These are phyloP conservation scores for Tetragonula clypearis DNA, from an alignment of 1,140 invertebrate genomes.

Conservation along the genomic window DNA sequence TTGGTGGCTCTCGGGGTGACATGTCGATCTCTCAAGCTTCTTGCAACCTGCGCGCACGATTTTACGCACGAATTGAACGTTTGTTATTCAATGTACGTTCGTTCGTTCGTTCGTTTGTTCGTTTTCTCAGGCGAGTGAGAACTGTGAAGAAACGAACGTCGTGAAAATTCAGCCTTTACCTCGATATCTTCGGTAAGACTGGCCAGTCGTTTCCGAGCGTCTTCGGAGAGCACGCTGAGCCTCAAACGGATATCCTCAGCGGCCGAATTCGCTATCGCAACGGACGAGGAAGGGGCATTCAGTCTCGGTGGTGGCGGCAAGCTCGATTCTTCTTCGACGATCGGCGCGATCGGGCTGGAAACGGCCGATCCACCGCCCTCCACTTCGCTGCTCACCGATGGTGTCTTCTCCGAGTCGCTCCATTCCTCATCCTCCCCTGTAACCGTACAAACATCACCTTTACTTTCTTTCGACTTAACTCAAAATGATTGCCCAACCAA, in stretches of 20 bases:
- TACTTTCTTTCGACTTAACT: background rate
- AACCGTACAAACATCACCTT: slow-evolving; percentile 40
- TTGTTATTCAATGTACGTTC: background rate
- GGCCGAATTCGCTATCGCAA: slow-evolving; percentile 58
- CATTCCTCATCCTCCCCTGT: slow-evolving; percentile 82
- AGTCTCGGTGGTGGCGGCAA: slow-evolving; percentile 75
- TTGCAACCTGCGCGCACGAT: slow-evolving; percentile 62
- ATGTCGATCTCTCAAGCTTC: slow-evolving; percentile 68
- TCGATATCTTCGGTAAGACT: slow-evolving; percentile 78
- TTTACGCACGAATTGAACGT: no score
- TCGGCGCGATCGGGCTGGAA: slow-evolving; percentile 75
- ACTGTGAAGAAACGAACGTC: no score
- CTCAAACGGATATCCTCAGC: slow-evolving; percentile 75
- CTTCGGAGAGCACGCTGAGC: slow-evolving; percentile 76
- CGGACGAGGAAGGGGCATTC: slow-evolving; percentile 51
- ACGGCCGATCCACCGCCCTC: slow-evolving; percentile 79
- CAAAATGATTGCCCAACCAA: background rate
- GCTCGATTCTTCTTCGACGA: slow-evolving; percentile 74
- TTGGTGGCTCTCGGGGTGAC: slow-evolving; percentile 64
- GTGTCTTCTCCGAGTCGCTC: slow-evolving; percentile 81
- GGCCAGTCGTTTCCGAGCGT: slow-evolving; percentile 75
- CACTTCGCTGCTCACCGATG: slow-evolving; percentile 79
- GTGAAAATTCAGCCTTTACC: slow-evolving; percentile 49
- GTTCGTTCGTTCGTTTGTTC: background rate
- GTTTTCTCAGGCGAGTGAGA: no score